Evolutionary conservation across 64 coral and sea anemone species (phyloP), one percentile per base, ranked within the genome.

Genomic region (Pachyseris speciosa): DNA sequence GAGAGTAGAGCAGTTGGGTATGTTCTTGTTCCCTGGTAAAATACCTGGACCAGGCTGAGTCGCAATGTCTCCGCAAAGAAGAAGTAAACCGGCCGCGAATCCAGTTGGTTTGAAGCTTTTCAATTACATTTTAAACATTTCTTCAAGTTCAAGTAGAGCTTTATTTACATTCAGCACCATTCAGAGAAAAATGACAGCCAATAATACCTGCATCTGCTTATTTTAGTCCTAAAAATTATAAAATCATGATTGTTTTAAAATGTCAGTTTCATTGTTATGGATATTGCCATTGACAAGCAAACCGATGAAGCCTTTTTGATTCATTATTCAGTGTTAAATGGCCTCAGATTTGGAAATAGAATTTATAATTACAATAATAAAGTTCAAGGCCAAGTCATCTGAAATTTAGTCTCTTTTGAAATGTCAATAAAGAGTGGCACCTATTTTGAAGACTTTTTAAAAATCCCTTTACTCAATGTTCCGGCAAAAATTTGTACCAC

Each of bases 401-500:
- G 22, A 65, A 65, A 65, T 29, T 3, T 29, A 30, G 53, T 64
- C 27, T 68, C 3, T 16, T 4, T 32, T 27, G 15, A 31, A 68
- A 16, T 68, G 33, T 68, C 27, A 25, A n/a, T n/a, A n/a, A n/a
- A 37, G 7, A 37, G 37, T 73, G 40, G 5, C 13, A 1, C 30
- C 32, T 24, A 30, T 73, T 37, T 37, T 73, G 25, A 16, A n/a
- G 3, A 27, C 15, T 17, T 9, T 37, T 72, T 57, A 57, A 17
- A 20, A 0, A 13, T 34, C 5, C 33, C 4, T 68, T 88, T 37
- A 27, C n/a, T 91, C 38, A 96, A 55, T 97, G 79, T 85, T 94
- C 90, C 9, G 72, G 90, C 11, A 88, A 64, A 17, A 65, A 84
- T 55, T 97, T 97, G 12, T 97, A 97, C 91, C 91, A 97, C 17